These are phyloP conservation scores for Thecophora atra DNA, from an alignment of 2,888 invertebrate species.

Conservation along the genomic window DNA sequence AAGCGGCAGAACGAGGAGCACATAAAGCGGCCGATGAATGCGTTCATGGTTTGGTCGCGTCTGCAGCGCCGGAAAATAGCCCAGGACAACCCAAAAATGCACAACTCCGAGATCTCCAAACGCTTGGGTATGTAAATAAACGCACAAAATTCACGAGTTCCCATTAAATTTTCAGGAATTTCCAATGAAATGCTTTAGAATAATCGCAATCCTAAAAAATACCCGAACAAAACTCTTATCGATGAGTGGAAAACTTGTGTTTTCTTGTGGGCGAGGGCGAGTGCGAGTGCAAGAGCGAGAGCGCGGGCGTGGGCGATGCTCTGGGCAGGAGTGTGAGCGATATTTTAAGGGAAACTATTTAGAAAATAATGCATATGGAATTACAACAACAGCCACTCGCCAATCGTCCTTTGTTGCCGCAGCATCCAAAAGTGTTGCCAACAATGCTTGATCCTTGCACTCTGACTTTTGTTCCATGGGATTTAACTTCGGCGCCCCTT, in stretches of 20 bases:
- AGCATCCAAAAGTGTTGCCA: slow-evolving; percentile 28
- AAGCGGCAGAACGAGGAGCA: slow-evolving; percentile 79
- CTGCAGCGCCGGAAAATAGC: slow-evolving; percentile 93
- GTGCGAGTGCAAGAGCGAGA: too few species aligned
- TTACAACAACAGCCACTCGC: neutral
- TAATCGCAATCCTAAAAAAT: too few species aligned
- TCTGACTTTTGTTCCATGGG: slow-evolving; percentile 16
- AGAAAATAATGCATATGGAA: neutral
- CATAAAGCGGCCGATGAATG: slow-evolving; percentile 98
- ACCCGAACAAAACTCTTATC: slow-evolving; percentile 12
- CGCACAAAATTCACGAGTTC: too few species aligned
- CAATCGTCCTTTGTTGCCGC: neutral
- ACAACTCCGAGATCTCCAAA: slow-evolving; percentile 96
- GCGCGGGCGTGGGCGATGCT: too few species aligned
- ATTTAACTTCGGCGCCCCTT: slow-evolving; percentile 1
- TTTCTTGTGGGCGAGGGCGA: too few species aligned
- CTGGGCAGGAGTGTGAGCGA: neutral
- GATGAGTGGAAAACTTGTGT: too few species aligned
- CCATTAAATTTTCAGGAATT: too few species aligned
- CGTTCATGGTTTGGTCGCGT: slow-evolving; percentile 98
- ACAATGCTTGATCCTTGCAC: slow-evolving; percentile 27
- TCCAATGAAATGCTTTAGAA: too few species aligned
- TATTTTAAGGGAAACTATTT: neutral
- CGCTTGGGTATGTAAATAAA: slow-evolving; percentile 76
- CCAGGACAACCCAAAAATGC: slow-evolving; percentile 98